These are phyloP conservation scores for Suncus etruscus DNA, from an alignment of 2,113 vertebrate species.

Conservation along the genomic window DNA sequence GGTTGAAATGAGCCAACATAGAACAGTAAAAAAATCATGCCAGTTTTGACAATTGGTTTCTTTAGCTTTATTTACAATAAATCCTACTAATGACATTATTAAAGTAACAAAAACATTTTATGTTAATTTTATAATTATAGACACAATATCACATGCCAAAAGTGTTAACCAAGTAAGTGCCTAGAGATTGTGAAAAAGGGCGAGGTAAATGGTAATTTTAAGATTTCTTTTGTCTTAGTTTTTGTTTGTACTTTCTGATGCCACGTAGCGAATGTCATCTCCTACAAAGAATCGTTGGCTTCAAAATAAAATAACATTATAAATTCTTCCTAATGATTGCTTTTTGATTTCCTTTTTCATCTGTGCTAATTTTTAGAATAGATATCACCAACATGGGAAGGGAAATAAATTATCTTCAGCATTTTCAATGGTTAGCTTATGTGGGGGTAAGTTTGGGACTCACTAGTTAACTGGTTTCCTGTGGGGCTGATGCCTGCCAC, in stretches of 20 bases:
- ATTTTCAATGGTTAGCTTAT: too few species aligned
- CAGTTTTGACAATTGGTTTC: too few species aligned
- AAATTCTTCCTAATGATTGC: too few species aligned
- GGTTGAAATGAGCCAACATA: neutral
- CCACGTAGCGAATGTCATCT: neutral
- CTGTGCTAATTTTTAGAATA: too few species aligned
- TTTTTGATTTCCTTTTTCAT: too few species aligned
- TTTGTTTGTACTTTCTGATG: slow-evolving; percentile 11
- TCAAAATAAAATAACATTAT: neutral
- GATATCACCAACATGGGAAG: too few species aligned
- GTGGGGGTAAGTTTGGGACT: too few species aligned
- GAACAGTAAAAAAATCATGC: neutral
- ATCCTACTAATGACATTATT: neutral
- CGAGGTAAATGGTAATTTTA: neutral
- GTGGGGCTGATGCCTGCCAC: too few species aligned
- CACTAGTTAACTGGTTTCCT: too few species aligned
- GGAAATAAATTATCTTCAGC: too few species aligned
- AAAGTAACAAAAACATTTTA: slow-evolving; percentile 6
- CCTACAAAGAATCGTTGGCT: neutral
- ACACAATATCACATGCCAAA: neutral
- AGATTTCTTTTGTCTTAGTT: neutral
- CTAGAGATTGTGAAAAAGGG: neutral
- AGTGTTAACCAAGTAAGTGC: neutral
- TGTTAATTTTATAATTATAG: neutral
- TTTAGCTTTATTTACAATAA: neutral